phyloP scores from a whole-genome alignment of 2,797 vertebrate genomes.

The Kryptolebias ocellatus region DNA sequence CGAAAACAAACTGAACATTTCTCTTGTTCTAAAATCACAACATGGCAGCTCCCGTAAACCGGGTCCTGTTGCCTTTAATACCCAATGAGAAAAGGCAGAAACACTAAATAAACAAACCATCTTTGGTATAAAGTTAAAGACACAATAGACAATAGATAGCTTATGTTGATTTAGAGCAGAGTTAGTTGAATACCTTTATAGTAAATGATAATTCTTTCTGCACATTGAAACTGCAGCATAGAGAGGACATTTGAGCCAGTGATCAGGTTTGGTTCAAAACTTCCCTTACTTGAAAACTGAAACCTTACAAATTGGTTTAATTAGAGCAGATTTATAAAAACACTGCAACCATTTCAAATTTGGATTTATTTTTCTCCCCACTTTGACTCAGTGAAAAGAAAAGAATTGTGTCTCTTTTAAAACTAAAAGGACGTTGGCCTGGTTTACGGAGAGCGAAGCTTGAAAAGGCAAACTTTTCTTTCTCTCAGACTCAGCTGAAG shows the following conservation, averaged over 20 bases:
- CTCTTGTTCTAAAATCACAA: no score
- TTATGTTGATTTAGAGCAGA: conserved; percentile 34
- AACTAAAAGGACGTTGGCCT: conserved; percentile 15
- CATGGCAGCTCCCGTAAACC: no score
- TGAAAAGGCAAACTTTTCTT: conserved; percentile 69
- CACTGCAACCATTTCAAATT: not conserved
- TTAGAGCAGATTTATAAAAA: conserved; percentile 3
- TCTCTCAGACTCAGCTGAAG: conserved; percentile 76
- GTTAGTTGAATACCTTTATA: conserved; percentile 21
- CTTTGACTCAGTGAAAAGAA: conserved; percentile 29
- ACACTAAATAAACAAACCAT: no score
- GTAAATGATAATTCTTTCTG: conserved; percentile 59
- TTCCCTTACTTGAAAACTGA: conserved; percentile 9
- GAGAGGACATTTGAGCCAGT: conserved; percentile 42
- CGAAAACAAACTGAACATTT: no score
- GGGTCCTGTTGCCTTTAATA: no score
- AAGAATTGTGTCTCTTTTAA: conserved; percentile 39
- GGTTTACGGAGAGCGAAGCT: conserved; percentile 31
- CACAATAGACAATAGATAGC: conserved; percentile 33
- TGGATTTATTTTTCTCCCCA: not conserved
- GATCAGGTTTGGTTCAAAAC: conserved; percentile 41
- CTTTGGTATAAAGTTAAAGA: conserved; percentile 20
- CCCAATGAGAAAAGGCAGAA: no score
- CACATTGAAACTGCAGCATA: conserved; percentile 60
- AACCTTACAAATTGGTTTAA: conserved; percentile 5